Base-by-base conservation (phyloP, 2,113 vertebrate species). In the Colaptes auratus region DNA sequence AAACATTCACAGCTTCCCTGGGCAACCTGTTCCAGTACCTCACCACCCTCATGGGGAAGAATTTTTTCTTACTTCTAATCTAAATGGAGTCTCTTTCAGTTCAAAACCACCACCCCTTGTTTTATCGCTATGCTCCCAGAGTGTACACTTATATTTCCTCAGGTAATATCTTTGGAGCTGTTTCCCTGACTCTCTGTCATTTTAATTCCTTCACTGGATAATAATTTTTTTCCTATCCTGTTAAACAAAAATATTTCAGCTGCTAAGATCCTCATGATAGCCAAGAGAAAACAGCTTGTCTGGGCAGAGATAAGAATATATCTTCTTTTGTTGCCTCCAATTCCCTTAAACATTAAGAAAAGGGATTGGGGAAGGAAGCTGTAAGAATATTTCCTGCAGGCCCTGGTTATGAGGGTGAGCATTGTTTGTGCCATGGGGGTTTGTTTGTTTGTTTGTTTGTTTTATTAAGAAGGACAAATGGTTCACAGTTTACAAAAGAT, bases 201-300 rank as follows among this genome's bases (percentile, higher is more conserved):
- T 71, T 46, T 24, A 81, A 12, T 1, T 2, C 12, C 53, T 60
- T 60, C 36, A n/a, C 10, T 8, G 30, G n/a, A 58, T 36, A 66
- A 35, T 5, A 4, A 12, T 5, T 61, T 82, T 66, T 11, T 35
- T 4, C 15, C 3, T 36, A 14, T 28, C 53, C 25, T 20, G 20
- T 42, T 16, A 36, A 53, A 24, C 7, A 63, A 7, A 61, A 24
- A 10, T 44, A 33, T 8, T 48, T 53, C 3, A 6, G 52, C 2
- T 3, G 1, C 10, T 12, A 23, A 64, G 36, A 9, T 5, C 8
- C 3, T 44, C 12, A 8, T 30, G 31, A 18, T 21, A 0, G 11
- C 36, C 42, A 48, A 50, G 35, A 69, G 70, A 15, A 46, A 77
- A 7, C 12, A 73, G 25, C 36, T 27, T 13, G 30, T 21, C 55